Percentiles rank a stretch among this genome's conserved stretches.
phyloP scores from a whole-genome alignment of 2,113 vertebrate genomes.

The Alaudala cheleensis region DNA sequence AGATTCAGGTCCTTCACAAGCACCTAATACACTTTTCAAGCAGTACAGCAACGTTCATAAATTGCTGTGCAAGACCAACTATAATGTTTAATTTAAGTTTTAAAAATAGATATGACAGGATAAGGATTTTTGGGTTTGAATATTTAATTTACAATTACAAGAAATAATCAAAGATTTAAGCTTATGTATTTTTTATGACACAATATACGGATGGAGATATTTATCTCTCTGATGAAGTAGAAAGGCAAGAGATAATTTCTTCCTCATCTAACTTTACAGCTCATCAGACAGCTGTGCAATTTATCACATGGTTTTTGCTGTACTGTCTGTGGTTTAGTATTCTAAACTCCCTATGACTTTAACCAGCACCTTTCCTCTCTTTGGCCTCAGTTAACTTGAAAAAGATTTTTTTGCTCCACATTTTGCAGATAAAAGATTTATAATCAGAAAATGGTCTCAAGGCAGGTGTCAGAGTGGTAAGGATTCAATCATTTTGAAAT shows the following conservation, averaged over 20 bases:
- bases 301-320: conserved; percentile 3
- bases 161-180: conserved; percentile 59
- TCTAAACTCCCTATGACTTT: neutral
- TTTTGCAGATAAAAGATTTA: neutral
- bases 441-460: neutral
- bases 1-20: neutral
- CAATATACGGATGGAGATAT: neutral
- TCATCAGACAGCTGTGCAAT: conserved; percentile 50
- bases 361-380: neutral
- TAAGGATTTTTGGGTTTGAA: conserved; percentile 36
- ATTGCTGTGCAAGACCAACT: neutral
- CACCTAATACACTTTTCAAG: neutral
- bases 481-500: neutral
- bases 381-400: neutral
- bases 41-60: neutral
- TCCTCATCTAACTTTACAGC: conserved; percentile 38
- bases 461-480: neutral
- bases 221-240: conserved; percentile 35
- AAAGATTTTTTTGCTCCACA: neutral
- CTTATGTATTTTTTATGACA: conserved; percentile 51
- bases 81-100: conserved; percentile 22
- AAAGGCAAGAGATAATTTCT: conserved; percentile 40
- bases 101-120: conserved; percentile 1
- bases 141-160: conserved; percentile 51
- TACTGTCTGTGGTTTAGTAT: neutral